Base-by-base conservation (phyloP, 1,140 invertebrate species). In the Parasteatoda tepidariorum region DNA sequence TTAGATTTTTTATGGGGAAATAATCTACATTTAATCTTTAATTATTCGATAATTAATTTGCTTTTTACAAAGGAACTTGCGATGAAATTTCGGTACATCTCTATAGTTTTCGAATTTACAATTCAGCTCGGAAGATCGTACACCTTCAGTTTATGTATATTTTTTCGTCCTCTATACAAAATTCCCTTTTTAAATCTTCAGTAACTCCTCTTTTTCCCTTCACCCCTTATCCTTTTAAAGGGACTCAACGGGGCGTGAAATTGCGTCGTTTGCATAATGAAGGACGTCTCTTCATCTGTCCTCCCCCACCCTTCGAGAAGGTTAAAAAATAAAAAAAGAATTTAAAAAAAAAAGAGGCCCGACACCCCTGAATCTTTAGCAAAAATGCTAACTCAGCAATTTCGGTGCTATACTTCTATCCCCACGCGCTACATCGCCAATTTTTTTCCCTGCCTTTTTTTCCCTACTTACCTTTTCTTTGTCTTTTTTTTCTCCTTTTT, bases 211-310 rank as follows among this genome's bases (percentile, higher is more conserved):
- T n/a, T n/a, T n/a, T n/a, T n/a, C 38, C 38, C 18, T 57, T 71
- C 34, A 57, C 24, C 24, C 38, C 33, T 22, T 34, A 64, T 48
- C 55, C 67, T 62, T 57, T 57, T 82, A 82, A 82, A 82, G 78
- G 78, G 78, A 34, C 67, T 62, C 78, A 82, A 70, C 78, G 78
- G 78, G 78, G 66, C 78, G 67, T 82, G 78, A 82, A 82, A 82
- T 82, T 82, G 78, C 78, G 66, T 82, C 78, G 78, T 82, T 82
- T 82, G 78, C 78, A 82, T 82, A 82, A 82, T 82, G 78, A 82
- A 82, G 78, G 78, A 34, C 78, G 78, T 71, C 78, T 71, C 78
- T 71, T 71, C 67, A 82, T 82, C 67, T 71, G 24, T 30, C 28
- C 38, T 28, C 38, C 62, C 38, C 62, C 22, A 13, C 28, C 4